Percentiles rank a stretch among this genome's conserved stretches.
Conservation (phyloP, 2,797 vertebrate genomes). For the Balearica regulorum region DNA sequence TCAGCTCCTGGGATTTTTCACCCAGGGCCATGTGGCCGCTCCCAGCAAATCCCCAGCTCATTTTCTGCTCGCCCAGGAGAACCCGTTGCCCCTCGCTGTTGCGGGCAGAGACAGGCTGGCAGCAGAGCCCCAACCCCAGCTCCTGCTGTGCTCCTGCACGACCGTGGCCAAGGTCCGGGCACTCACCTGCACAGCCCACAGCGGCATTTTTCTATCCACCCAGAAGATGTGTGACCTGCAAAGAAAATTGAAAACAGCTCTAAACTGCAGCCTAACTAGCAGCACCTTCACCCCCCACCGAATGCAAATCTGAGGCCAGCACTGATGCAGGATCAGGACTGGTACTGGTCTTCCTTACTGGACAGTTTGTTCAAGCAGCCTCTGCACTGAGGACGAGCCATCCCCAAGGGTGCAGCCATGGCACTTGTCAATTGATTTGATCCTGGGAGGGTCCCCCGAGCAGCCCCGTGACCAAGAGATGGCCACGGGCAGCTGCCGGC, state of each 20-base stretch:
- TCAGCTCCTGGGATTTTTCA: not conserved
- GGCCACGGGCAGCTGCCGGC: not conserved
- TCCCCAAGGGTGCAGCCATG: not conserved
- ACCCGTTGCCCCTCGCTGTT: not conserved
- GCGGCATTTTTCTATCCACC: constrained; percentile 88
- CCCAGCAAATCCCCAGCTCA: not conserved
- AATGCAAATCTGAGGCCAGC: accelerated
- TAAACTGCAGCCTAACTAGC: not conserved
- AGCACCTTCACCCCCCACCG: accelerated
- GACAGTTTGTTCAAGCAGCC: not conserved
- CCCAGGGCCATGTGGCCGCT: not conserved
- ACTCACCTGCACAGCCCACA: constrained; percentile 94
- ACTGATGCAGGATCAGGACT: not conserved
- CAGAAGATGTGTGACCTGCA: constrained; percentile 92
- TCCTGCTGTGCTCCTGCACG: not conserved
- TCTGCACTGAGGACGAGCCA: not conserved
- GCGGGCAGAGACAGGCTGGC: not conserved
- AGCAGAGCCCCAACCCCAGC: not conserved
- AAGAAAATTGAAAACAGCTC: not conserved
- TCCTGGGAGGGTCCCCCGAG: not conserved
- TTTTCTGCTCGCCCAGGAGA: not conserved
- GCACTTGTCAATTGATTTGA: not conserved
- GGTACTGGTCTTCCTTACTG: not conserved
- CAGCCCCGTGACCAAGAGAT: accelerated
- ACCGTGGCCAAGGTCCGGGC: accelerated